Base-by-base conservation (phyloP, 2,797 vertebrate genomes). In the Enteromius fasciolatus region DNA sequence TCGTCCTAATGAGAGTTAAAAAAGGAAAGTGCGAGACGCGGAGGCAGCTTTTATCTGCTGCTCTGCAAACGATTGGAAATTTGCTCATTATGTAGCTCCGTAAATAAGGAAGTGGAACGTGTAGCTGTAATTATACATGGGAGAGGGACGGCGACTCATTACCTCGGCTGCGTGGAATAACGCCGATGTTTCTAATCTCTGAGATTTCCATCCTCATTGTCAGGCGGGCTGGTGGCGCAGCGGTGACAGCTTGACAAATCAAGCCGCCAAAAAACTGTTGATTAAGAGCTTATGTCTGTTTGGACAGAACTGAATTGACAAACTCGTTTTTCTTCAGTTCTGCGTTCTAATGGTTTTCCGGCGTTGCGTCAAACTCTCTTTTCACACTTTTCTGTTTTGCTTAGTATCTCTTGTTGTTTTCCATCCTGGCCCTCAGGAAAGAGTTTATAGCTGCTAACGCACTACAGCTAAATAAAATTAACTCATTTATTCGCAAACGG, bases 1-100 rank as follows among this genome's bases (percentile, higher is more conserved):
- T 81, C 78, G 20, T 61, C 63, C 54, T 85, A 87, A 87, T 84
- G 74, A 81, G 85, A 48, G 61, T 83, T 73, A 59, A 82, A 74
- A 80, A 81, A 82, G 48, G 75, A 74, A 64, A 63, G 52, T 18
- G 64, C 25, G n/a, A 31, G 54, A 77, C 20, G 6, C 68, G 15
- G 72, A 67, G 28, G 15, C 20, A 15, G 76, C 57, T 81, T 86
- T 80, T 85, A 87, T 84, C 63, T 69, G 31, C 28, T 2, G 70
- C 78, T 81, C 28, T 15, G 44, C 25, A 54, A 82, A 39, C 12
- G 48, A 76, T 72, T 86, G 80, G 67, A 78, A 84, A 83, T 80
- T 12, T 70, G 33, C 80, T 86, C 77, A 78, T 87, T 84, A 87
- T 77, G 67, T 78, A 73, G 67, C 46, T 39, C 46, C 3, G 6